Conservation (phyloP, 2,888 invertebrate species). For the Clitarchus hookeri region DNA sequence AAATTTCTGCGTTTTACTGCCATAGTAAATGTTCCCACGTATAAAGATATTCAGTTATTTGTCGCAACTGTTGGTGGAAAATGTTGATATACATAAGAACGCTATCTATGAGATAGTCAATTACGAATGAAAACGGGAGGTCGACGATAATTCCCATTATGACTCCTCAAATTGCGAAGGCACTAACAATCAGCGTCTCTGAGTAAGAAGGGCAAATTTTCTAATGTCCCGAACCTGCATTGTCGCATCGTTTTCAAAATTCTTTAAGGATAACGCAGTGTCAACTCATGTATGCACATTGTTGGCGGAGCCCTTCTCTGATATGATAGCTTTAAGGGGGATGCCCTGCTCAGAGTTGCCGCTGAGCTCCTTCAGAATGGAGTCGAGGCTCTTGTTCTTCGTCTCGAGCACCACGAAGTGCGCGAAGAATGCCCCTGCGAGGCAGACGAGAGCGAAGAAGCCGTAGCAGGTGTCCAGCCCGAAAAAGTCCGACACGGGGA, state of each 20-base stretch:
- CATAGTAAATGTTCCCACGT: not conserved
- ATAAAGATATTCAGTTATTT: not conserved
- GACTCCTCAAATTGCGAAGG: too few relatives aligned
- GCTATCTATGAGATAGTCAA: too few relatives aligned
- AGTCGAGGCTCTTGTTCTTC: conserved; percentile 53
- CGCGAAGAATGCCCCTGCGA: conserved; percentile 50
- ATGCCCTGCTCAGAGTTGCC: conserved; percentile 16
- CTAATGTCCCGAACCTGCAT: too few relatives aligned
- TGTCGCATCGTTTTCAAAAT: not conserved
- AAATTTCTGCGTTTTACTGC: too few relatives aligned
- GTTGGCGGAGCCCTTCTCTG: not conserved
- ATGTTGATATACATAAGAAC: too few relatives aligned
- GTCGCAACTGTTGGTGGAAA: too few relatives aligned
- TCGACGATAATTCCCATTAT: too few relatives aligned
- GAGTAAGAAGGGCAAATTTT: too few relatives aligned
- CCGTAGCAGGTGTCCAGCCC: conserved; percentile 55
- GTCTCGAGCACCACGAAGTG: conserved; percentile 56
- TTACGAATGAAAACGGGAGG: too few relatives aligned
- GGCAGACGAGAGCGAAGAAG: conserved; percentile 52
- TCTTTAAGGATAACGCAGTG: not conserved
- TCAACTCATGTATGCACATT: not conserved
- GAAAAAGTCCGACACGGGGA: conserved; percentile 51
- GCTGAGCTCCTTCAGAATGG: conserved; percentile 52
- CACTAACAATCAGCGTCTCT: too few relatives aligned
- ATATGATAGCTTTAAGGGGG: not conserved